Percentiles rank a stretch among this genome's conserved stretches.
Evolutionary conservation across 1,140 invertebrate species (phyloP).

Genomic region (Leptopilina clavipes): DNA sequence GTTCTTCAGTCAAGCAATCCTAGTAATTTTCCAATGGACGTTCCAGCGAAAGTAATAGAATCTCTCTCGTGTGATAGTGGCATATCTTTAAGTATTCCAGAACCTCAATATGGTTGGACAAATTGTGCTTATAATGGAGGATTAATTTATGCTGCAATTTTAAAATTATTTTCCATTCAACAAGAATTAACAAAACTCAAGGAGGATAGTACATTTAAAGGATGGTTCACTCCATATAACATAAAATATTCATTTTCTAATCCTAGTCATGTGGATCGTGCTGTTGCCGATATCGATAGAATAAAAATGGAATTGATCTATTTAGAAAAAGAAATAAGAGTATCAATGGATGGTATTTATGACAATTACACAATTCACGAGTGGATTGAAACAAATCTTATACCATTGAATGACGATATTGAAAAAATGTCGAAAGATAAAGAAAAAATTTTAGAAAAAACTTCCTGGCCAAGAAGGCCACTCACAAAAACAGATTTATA

Average conservation of each 20-base stretch:
- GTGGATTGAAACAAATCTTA: conserved; percentile 83
- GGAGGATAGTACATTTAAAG: conserved; percentile 72
- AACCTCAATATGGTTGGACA: conserved; percentile 71
- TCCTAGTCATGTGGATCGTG: conserved; percentile 82
- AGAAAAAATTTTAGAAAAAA: conserved; percentile 74
- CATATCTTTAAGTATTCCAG: conserved; percentile 64
- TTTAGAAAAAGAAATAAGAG: conserved; percentile 79
- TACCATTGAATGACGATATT: conserved; percentile 76
- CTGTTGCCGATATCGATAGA: conserved; percentile 79
- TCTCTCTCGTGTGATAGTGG: conserved; percentile 62
- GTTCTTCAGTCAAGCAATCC: conserved; percentile 66
- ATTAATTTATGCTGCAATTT: conserved; percentile 60
- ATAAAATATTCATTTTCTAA: conserved; percentile 85
- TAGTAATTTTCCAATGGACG: conserved; percentile 56
- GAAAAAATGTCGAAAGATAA: conserved; percentile 75
- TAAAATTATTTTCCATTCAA: conserved; percentile 61
- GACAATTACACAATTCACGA: conserved; percentile 85
- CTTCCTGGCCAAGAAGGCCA: conserved; percentile 78
- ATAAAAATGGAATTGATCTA: conserved; percentile 78
- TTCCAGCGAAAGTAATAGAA: conserved; percentile 57
- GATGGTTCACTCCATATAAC: conserved; percentile 89
- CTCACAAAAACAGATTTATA: conserved; percentile 62
- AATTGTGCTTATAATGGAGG: conserved; percentile 67
- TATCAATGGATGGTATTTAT: conserved; percentile 81
- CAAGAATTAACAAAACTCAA: conserved; percentile 69